These are phyloP conservation scores for Lineus longissimus DNA, from an alignment of 1,140 invertebrate species.

Conservation along the genomic window DNA sequence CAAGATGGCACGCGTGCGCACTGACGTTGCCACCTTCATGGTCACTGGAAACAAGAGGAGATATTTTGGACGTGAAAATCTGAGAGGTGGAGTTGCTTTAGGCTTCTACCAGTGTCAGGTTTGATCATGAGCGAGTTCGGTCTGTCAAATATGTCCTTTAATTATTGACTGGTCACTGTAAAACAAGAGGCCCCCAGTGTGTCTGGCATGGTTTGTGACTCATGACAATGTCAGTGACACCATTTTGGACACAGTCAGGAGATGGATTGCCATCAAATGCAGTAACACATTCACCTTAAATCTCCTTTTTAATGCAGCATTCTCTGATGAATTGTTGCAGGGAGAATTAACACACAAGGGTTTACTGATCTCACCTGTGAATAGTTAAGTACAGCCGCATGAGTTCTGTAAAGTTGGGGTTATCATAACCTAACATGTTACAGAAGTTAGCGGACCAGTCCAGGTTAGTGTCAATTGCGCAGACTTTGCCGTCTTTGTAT, in stretches of 20 bases:
- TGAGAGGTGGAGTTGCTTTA: background rate
- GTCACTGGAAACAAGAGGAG: conserved; percentile 61
- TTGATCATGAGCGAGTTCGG: background rate
- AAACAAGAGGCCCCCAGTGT: background rate
- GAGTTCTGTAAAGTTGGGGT: conserved; percentile 82
- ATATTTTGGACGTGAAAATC: background rate
- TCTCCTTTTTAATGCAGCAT: too few species aligned
- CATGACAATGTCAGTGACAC: background rate
- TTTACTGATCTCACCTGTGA: conserved; percentile 60
- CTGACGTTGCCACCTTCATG: conserved; percentile 93
- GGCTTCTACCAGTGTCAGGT: background rate
- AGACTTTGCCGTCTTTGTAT: conserved; percentile 81
- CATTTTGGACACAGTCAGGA: too few species aligned
- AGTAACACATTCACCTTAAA: too few species aligned
- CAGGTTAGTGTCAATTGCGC: conserved; percentile 79
- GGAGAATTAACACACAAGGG: too few species aligned
- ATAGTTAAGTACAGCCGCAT: conserved; percentile 94
- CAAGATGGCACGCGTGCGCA: conserved; percentile 90
- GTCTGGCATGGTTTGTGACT: background rate
- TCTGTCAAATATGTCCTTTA: background rate
- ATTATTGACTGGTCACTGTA: background rate
- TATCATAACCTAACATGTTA: conserved; percentile 86
- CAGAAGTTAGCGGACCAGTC: conserved; percentile 95
- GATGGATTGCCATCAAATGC: too few species aligned
- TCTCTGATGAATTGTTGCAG: too few species aligned